Conservation (phyloP, 2,888 invertebrate genomes). For the Hedychridium roseum region DNA sequence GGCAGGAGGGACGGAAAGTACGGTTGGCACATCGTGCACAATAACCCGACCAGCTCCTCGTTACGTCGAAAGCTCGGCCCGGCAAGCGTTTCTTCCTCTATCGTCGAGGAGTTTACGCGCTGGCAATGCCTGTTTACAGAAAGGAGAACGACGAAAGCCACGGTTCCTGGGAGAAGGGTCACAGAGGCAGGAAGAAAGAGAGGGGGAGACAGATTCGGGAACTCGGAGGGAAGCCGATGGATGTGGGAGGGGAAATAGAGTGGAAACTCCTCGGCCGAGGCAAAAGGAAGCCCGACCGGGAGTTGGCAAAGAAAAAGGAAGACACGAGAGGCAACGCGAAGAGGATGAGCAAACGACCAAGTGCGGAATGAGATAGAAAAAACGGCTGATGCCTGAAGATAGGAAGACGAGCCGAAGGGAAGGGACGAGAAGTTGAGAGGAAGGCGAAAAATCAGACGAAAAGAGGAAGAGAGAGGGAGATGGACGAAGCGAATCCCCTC, state of each 20-base stretch:
- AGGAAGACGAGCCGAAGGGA: constrained; percentile 12
- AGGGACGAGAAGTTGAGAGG: constrained; percentile 2
- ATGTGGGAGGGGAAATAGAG: no score
- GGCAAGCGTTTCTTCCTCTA: constrained; percentile 20
- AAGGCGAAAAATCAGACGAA: neutral
- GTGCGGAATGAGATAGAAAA: no score
- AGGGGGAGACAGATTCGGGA: neutral
- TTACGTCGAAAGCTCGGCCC: constrained; percentile 24
- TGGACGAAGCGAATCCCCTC: constrained; percentile 11
- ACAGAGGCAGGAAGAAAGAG: neutral
- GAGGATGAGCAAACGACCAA: no score
- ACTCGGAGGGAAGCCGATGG: no score
- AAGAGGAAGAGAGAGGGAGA: constrained; percentile 14
- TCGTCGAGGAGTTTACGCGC: constrained; percentile 24
- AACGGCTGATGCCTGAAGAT: no score
- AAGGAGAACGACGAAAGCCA: constrained; percentile 1
- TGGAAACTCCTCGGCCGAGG: no score
- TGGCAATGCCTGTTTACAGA: constrained; percentile 28
- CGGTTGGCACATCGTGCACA: constrained; percentile 19
- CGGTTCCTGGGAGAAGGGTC: no score
- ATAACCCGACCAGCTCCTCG: constrained; percentile 25
- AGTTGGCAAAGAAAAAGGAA: constrained; percentile 2
- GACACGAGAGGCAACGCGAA: constrained; percentile 4
- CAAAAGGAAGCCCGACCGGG: no score
- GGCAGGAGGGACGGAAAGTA: constrained; percentile 27